Evolutionary conservation across 2,888 invertebrate species (phyloP).

Genomic region (Hyalella azteca): DNA sequence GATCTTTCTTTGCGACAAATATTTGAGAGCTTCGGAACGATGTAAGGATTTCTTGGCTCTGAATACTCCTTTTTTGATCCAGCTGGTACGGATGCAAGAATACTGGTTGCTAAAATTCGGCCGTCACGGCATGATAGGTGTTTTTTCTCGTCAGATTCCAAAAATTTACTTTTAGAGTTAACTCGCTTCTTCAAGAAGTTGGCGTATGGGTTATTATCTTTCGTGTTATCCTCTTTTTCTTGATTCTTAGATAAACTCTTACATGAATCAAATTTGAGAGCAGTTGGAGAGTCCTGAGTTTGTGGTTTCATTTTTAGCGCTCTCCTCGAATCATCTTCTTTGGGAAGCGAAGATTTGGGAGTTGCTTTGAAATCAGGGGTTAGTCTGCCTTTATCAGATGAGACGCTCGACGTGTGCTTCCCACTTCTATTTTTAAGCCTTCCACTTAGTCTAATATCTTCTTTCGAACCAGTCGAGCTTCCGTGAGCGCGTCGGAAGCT

Average conservation of each 20-base stretch:
- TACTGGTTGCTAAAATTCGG: background rate
- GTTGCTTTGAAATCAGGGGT: background rate
- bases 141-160: background rate
- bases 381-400: background rate
- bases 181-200: conserved; percentile 1
- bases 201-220: background rate
- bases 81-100: background rate
- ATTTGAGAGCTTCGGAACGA: background rate
- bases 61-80: background rate
- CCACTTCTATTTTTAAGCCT: background rate
- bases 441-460: conserved; percentile 7
- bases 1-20: conserved; percentile 3
- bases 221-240: background rate
- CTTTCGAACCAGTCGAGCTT: background rate
- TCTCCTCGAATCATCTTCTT: background rate
- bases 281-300: background rate
- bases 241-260: background rate
- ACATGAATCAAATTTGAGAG: background rate
- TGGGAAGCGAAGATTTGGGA: background rate
- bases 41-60: background rate
- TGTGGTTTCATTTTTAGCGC: background rate
- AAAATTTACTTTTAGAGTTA: background rate
- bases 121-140: background rate
- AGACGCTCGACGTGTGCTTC: background rate
- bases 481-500: conserved; percentile 17